Evolutionary conservation across 2,113 vertebrate genomes (phyloP), one percentile per base, ranked within the genome.

Genomic region (Perca flavescens): DNA sequence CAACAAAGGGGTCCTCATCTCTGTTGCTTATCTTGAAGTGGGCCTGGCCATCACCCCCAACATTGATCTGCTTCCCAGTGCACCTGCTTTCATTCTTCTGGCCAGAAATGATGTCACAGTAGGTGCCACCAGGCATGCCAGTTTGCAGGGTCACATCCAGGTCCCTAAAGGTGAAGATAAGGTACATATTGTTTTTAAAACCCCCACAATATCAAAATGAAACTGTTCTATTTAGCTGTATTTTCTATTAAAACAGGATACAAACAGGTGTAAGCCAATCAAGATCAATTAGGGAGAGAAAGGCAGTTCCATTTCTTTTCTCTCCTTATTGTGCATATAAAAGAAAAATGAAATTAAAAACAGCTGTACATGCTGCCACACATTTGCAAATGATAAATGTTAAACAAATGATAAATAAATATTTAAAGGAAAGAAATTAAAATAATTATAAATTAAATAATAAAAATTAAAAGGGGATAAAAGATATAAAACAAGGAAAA

Each of bases 21-120:
- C 10, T 74, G 31, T 95, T 96, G 83, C 96, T 97, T 73, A 99
- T 97, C 0, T 76, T 92, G 93, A 99, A 97, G 46, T 94, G 65
- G 53, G 96, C 97, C 0, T 0, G 93, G 28, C 97, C 96, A 22
- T 97, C 93, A 2, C 11, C 16, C 0, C 92, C 95, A 58, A 99
- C 96, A 0, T 64, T 12, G 64, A 99, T 90, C 87, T 96, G 83
- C 80, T 94, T 96, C 72, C 97, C 97, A 2, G 97, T 96, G 84
- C 98, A 99, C 0, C 2, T 3, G 50, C 36, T 70, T 15, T 68
- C 66, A 16, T 96, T 90, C 54, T 98, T 99, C 76, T 97, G 92
- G 28, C 97, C 97, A 36, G 98, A 99, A 79, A 99, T 97, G 40
- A 99, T 91, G 28, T 99, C 98, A 66, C 97, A 98, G 80, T 99